Evolutionary conservation across 2,797 vertebrate genomes (phyloP), one percentile per base, ranked within the genome.

Genomic region (Acipenser ruthenus): DNA sequence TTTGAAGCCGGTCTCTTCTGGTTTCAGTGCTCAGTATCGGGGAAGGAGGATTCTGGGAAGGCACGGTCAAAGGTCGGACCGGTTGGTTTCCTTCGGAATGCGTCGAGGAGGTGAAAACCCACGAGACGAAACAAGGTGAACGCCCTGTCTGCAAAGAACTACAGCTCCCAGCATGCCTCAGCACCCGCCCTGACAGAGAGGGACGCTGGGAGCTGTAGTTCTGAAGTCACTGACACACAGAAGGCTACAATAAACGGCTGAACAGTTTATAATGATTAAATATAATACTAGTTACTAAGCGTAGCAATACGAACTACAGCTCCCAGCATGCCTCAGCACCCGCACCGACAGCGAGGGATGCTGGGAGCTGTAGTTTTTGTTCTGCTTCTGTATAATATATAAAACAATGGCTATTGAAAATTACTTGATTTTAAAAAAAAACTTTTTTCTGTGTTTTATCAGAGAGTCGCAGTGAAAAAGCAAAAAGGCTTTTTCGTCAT

Each of bases 81-180:
- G 94, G 94, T 67, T 96, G 94, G 94, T 96, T 96, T 82, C 94
- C 94, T 53, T 94, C 94, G 0, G 94, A 95, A 78, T 95, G 93
- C 15, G 91, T 95, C 74, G 94, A 96, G 78, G 94, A 96, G 82
- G 93, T 93, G 75, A 87, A 83, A 59, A 77, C 84, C 7, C 86
- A 93, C 69, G 90, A 91, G 23, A 91, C 89, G 59, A 94, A 89
- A 76, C 90, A 94, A 85, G 94, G 86, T 87, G 77, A 23, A 86
- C 7, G 71, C 73, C 74, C 82, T 87, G 72, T 87, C 88, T 86
- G 89, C 88, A 88, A 77, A 83, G 67, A 72, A n/a, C 50, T 15
- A 47, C 49, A 64, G 59, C 64, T 10, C 58, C 66, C 49, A 37
- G 64, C 4, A 58, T n/a, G 23, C 23, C 23, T 3, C 23, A 23